Percentiles rank a stretch among this genome's conserved stretches.
These are phyloP conservation scores for Cetonia aurata DNA, from an alignment of 2,888 invertebrate species.

Conservation along the genomic window DNA sequence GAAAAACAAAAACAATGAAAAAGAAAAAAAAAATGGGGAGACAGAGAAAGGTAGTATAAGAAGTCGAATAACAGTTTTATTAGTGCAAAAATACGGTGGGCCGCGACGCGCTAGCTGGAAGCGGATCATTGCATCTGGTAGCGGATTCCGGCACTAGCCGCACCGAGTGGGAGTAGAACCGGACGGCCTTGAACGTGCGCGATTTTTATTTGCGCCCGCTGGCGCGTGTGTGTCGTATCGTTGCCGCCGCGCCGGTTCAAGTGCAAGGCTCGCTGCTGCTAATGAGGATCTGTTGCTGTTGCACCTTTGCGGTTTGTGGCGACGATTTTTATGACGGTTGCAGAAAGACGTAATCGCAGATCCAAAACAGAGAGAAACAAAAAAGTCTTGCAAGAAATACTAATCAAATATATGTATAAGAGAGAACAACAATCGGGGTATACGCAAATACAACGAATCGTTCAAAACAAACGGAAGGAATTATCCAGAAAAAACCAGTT, in stretches of 20 bases:
- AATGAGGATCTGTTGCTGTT: constrained; percentile 42
- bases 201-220: constrained; percentile 49
- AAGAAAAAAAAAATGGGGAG: too few relatives aligned
- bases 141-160: constrained; percentile 26
- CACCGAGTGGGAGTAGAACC: constrained; percentile 51
- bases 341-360: background rate
- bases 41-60: constrained; percentile 24
- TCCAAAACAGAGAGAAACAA: background rate
- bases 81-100: constrained; percentile 48
- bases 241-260: constrained; percentile 56
- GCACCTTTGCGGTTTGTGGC: background rate
- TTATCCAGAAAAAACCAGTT: too few relatives aligned
- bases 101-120: background rate
- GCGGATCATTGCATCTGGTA: constrained; percentile 37
- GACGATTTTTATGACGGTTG: background rate
- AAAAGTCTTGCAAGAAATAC: too few relatives aligned
- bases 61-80: constrained; percentile 54
- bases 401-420: too few relatives aligned
- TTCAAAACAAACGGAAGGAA: too few relatives aligned
- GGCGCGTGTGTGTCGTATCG: too few relatives aligned
- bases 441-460: too few relatives aligned
- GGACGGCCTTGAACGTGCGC: constrained; percentile 55
- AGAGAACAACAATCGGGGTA: too few relatives aligned
- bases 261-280: constrained; percentile 60
- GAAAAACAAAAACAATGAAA: too few relatives aligned